Evolutionary conservation across 2,113 vertebrate genomes (phyloP).

Genomic region (Crotophaga sulcirostris): DNA sequence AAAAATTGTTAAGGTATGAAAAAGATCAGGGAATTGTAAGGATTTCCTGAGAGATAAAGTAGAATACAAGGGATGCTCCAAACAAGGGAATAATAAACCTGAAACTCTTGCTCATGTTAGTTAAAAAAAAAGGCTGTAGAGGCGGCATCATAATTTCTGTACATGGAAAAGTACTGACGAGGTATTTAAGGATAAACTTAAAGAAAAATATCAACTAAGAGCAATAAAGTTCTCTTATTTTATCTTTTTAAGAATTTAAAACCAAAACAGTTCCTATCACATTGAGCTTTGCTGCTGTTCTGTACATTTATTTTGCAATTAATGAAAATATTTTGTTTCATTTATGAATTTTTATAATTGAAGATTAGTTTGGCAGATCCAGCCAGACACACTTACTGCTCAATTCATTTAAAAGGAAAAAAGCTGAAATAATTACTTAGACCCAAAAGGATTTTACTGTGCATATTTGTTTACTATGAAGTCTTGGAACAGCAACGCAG

Average conservation of each 20-base stretch:
- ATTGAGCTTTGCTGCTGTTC: background rate
- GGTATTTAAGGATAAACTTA: background rate
- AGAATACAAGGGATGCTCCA: background rate
- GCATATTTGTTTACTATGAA: slow-evolving; percentile 37
- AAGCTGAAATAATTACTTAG: background rate
- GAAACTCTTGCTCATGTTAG: background rate
- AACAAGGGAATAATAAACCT: background rate
- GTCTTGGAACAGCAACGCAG: slow-evolving; percentile 28
- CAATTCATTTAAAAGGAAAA: background rate
- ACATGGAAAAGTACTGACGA: background rate
- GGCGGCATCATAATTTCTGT: background rate
- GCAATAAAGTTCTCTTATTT: background rate
- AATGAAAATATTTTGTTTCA: slow-evolving; percentile 29
- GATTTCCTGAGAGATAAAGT: background rate
- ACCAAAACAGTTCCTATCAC: background rate
- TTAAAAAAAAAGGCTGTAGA: background rate
- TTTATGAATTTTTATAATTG: slow-evolving; percentile 7
- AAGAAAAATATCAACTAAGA: background rate
- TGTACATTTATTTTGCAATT: background rate
- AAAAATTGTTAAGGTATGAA: background rate
- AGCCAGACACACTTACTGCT: background rate
- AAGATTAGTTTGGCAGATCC: background rate
- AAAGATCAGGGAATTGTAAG: background rate
- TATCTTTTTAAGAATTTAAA: background rate
- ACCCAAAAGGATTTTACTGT: background rate